A percentile compares a stretch with the other conserved stretches of the same genome.
Conservation (phyloP, 37 sponge, comb jelly and placozoan genomes). For the Ephydatia muelleri region DNA sequence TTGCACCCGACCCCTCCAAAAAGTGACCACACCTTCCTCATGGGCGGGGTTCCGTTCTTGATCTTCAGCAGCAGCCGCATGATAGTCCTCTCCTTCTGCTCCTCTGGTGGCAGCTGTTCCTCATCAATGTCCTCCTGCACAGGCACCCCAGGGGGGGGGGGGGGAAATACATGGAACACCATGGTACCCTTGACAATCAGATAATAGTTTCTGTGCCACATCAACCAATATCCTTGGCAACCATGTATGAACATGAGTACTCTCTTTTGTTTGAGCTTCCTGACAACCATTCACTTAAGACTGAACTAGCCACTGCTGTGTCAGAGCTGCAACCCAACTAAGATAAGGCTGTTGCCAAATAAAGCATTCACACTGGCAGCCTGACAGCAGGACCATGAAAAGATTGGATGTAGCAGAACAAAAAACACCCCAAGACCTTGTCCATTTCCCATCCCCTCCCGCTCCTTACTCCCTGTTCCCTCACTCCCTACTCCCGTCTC, state of each 20-base stretch:
- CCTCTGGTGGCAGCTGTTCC: slow-evolving; percentile 83
- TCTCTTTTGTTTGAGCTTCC: too few relatives aligned
- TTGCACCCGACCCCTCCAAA: too few relatives aligned
- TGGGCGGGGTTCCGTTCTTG: slow-evolving; percentile 99
- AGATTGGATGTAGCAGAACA: too few relatives aligned
- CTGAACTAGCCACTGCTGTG: too few relatives aligned
- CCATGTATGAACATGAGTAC: too few relatives aligned
- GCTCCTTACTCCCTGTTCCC: too few relatives aligned
- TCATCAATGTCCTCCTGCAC: slow-evolving; percentile 94
- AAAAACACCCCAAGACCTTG: too few relatives aligned
- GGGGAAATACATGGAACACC: too few relatives aligned
- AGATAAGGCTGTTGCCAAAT: neutral
- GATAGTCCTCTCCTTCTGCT: slow-evolving; percentile 95
- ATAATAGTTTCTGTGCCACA: neutral
- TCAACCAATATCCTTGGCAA: neutral
- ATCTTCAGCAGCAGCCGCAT: slow-evolving; percentile 97
- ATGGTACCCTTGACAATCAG: slow-evolving; percentile 6
- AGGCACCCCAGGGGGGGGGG: slow-evolving; percentile 74
- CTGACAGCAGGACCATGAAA: neutral
- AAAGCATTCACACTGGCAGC: neutral
- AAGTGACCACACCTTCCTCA: slow-evolving; percentile 99
- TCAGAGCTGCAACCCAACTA: too few relatives aligned
- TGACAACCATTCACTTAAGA: too few relatives aligned
- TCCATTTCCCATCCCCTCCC: too few relatives aligned
- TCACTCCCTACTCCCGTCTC: too few relatives aligned